Evolutionary conservation across 2,113 vertebrate genomes (phyloP).

Genomic region (Oreochromis aureus): DNA sequence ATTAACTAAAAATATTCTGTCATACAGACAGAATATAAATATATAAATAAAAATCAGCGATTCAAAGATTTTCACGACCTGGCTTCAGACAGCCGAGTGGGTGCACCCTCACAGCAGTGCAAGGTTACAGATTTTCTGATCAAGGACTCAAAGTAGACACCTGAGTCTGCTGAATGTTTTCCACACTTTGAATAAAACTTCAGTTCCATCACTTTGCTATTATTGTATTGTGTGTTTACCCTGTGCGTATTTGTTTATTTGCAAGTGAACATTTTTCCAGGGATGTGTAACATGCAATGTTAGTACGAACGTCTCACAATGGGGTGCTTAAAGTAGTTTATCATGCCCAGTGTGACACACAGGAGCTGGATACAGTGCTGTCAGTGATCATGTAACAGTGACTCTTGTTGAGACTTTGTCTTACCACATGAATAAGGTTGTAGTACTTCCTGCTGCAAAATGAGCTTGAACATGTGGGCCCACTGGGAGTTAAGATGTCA

Average conservation of each 20-base stretch:
- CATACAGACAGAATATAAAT: neutral
- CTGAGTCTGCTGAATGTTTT: neutral
- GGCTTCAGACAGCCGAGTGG: neutral
- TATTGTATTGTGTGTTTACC: neutral
- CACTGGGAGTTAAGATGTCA: neutral
- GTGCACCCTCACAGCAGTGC: neutral
- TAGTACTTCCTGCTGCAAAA: neutral
- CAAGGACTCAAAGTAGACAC: neutral
- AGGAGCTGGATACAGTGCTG: neutral
- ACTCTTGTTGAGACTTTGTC: neutral
- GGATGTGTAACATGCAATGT: neutral
- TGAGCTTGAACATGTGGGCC: neutral
- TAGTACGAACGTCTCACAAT: neutral
- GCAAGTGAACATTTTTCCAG: neutral
- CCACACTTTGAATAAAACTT: neutral
- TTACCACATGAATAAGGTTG: neutral
- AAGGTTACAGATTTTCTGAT: conserved; percentile 1
- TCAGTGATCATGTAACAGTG: neutral
- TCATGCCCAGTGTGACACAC: neutral
- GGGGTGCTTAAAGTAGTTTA: neutral
- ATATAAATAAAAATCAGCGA: neutral
- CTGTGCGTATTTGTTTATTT: neutral
- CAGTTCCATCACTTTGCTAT: neutral
- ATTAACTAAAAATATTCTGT: neutral
- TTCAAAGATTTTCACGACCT: neutral